Conservation (phyloP, 53 echinoderm and acorn worm genomes). For the Patiria pectinifera region DNA sequence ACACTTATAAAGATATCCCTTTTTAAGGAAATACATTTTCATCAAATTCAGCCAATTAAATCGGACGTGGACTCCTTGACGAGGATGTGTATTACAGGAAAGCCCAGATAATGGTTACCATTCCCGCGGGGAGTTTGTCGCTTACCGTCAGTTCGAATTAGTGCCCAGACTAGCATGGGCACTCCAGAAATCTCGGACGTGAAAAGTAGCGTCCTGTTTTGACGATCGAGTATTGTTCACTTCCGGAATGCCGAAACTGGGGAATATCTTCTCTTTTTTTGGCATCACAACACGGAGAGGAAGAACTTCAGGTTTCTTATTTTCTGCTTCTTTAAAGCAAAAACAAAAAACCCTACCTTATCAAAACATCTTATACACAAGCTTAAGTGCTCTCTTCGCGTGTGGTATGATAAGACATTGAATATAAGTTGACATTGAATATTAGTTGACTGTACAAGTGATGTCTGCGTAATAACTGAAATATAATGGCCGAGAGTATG, state of each 20-base stretch:
- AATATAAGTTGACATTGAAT: no score
- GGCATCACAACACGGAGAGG: background rate
- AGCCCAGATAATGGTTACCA: conserved; percentile 1
- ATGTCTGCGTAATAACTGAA: no score
- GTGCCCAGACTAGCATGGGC: background rate
- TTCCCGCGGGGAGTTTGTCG: background rate
- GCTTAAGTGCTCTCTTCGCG: background rate
- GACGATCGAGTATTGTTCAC: background rate
- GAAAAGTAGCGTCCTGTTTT: background rate
- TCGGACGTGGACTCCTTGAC: background rate
- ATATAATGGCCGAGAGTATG: no score
- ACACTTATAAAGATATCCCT: no score
- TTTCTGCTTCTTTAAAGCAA: background rate
- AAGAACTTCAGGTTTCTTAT: background rate
- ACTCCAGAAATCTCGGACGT: background rate
- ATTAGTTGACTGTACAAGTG: no score
- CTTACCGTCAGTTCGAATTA: conserved; percentile 3
- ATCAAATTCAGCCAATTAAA: background rate
- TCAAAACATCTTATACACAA: background rate
- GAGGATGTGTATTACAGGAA: background rate
- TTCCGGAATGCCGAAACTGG: background rate
- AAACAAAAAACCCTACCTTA: background rate
- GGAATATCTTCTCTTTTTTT: background rate
- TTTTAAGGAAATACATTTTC: background rate
- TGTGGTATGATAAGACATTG: background rate